A percentile compares a stretch with the other conserved stretches of the same genome.
These are phyloP conservation scores for Pangasius krempfi DNA, from an alignment of 2,797 vertebrate genomes.

Conservation along the genomic window DNA sequence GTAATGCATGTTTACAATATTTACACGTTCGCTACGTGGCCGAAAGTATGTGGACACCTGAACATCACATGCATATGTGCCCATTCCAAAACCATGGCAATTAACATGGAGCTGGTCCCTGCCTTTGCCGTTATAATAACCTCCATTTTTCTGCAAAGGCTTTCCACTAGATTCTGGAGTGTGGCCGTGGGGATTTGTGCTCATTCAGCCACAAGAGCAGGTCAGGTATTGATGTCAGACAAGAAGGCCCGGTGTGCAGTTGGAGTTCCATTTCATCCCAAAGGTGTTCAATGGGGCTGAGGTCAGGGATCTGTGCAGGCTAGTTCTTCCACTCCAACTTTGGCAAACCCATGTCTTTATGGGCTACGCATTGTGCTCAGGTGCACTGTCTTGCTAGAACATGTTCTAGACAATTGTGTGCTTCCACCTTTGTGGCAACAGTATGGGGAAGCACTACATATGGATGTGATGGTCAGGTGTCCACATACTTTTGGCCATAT, in stretches of 20 bases:
- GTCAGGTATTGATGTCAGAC: background rate
- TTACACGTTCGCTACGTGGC: background rate
- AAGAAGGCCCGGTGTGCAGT: background rate
- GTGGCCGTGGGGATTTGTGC: background rate
- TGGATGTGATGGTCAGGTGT: background rate
- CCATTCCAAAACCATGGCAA: background rate
- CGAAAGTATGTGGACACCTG: background rate
- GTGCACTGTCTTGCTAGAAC: background rate
- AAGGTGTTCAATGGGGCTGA: background rate
- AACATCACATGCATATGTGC: background rate
- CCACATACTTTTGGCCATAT: background rate
- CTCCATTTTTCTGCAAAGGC: background rate
- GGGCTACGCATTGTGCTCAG: background rate
- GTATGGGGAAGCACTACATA: background rate
- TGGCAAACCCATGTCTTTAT: background rate
- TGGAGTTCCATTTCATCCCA: background rate
- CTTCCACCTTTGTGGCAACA: too few species aligned
- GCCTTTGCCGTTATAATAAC: background rate
- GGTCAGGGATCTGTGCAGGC: background rate
- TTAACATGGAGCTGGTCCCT: background rate
- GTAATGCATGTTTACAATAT: background rate
- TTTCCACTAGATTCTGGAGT: background rate
- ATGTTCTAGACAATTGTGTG: background rate
- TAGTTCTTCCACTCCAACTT: background rate
- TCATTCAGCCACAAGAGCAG: background rate